Evolutionary conservation across 2,113 vertebrate genomes (phyloP).

Genomic region (Brachyhypopomus occidentalis): DNA sequence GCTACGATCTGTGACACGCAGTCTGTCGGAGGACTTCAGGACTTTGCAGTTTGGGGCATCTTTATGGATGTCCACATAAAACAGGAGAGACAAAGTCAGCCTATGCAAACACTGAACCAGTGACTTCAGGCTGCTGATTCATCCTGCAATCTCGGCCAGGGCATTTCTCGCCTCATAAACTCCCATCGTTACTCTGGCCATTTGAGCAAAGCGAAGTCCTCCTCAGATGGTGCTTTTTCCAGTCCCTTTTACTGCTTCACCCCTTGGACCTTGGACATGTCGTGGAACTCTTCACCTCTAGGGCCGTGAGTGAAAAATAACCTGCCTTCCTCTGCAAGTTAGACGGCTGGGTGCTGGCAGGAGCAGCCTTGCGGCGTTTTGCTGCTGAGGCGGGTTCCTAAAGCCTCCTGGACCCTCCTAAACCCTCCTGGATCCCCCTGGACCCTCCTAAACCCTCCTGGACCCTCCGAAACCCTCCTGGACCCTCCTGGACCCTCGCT

Average conservation of each 20-base stretch:
- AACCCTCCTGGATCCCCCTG: no score
- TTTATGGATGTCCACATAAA: neutral
- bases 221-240: neutral
- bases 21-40: neutral
- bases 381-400: neutral
- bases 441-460: no score
- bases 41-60: neutral
- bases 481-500: neutral
- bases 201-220: neutral
- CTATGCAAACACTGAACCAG: conserved; percentile 2
- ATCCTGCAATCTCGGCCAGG: neutral
- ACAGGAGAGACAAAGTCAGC: neutral
- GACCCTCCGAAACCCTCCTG: no score
- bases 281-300: neutral
- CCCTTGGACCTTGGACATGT: neutral
- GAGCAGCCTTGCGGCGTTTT: neutral
- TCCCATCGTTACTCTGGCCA: neutral
- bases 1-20: neutral
- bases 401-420: no score
- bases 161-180: conserved; percentile 44
- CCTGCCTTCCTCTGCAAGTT: neutral
- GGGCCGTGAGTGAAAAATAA: conserved; percentile 9
- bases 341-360: neutral
- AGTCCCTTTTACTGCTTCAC: neutral
- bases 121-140: neutral